Evolutionary conservation across 2,113 vertebrate genomes (phyloP).

Genomic region (Rhinoptilus africanus): DNA sequence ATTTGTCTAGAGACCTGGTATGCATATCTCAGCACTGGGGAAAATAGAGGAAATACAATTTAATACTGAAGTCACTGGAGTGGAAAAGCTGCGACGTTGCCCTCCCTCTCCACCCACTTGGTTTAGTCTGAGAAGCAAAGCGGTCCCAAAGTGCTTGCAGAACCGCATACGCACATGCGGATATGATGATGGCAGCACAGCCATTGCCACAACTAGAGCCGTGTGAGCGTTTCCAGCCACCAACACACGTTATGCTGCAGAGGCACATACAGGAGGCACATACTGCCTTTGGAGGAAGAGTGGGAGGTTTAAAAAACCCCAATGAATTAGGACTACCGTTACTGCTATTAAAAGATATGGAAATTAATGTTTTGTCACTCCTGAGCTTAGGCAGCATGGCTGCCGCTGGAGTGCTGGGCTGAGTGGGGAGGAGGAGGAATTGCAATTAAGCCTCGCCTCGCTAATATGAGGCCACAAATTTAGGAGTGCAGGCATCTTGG

Average conservation of each 20-base stretch:
- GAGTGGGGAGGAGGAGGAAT: background rate
- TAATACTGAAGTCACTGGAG: background rate
- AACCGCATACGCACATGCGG: rapidly evolving
- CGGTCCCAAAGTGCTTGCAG: background rate
- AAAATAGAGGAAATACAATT: background rate
- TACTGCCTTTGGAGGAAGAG: background rate
- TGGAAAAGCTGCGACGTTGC: background rate
- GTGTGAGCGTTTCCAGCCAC: background rate
- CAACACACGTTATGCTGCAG: background rate
- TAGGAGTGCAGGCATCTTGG: background rate
- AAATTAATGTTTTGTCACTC: background rate
- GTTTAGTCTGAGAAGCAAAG: background rate
- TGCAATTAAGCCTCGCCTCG: background rate
- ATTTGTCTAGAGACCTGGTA: background rate
- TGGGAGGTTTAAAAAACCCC: background rate
- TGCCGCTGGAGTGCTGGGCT: background rate
- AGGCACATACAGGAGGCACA: background rate
- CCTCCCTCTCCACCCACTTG: background rate
- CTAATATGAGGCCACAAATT: background rate
- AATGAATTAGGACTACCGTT: background rate
- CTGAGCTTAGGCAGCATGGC: background rate
- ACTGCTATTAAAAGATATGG: background rate
- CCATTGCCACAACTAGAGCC: background rate
- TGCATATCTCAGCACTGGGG: background rate
- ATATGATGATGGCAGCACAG: rapidly evolving